These are phyloP conservation scores for Sebastes minor DNA, from an alignment of 2,797 vertebrate species.

Conservation along the genomic window DNA sequence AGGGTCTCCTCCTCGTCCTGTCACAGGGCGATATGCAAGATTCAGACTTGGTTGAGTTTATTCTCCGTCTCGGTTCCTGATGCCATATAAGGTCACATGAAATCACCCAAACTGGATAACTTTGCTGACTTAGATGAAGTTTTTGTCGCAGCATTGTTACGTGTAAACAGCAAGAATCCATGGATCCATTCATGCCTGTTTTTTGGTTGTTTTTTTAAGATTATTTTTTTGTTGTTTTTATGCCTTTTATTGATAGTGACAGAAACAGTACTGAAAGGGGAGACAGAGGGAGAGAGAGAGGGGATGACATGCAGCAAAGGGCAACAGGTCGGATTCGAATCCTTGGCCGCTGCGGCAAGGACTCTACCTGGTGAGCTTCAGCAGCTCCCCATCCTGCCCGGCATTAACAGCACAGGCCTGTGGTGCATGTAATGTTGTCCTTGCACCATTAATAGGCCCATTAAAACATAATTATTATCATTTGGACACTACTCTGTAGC, in stretches of 20 bases:
- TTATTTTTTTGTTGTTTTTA: no score
- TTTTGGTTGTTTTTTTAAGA: no score
- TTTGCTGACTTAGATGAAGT: not conserved
- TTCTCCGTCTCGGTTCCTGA: not conserved
- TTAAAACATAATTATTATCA: no score
- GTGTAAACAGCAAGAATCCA: not conserved
- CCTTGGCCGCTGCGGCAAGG: no score
- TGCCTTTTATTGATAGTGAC: no score
- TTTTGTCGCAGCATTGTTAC: not conserved
- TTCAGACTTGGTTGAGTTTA: not conserved
- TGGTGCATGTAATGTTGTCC: not conserved
- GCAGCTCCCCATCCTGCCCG: fast-evolving
- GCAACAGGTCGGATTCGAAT: no score
- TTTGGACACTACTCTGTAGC: not conserved
- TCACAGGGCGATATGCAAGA: not conserved
- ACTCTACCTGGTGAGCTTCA: no score
- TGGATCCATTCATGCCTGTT: not conserved
- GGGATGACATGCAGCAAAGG: no score
- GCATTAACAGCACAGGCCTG: not conserved
- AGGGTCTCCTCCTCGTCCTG: slow-evolving; percentile 96
- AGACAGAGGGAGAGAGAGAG: no score
- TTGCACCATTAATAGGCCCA: not conserved
- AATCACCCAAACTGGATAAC: not conserved
- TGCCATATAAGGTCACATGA: not conserved
- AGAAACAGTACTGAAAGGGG: no score